Conservation (phyloP, 2,888 invertebrate genomes). For the Dolichopus griseipennis region DNA sequence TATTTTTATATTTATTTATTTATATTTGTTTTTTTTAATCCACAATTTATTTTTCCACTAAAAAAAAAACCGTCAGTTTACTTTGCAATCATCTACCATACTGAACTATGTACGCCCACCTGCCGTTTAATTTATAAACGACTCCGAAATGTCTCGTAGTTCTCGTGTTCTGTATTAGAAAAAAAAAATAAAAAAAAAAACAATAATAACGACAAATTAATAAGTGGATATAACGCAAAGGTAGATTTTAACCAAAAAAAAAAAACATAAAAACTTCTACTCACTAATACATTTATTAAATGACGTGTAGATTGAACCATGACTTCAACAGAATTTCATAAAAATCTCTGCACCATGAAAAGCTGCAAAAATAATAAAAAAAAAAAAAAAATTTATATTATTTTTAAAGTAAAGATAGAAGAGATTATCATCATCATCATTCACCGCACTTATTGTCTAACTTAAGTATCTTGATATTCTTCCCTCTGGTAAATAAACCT, state of each 20-base stretch:
- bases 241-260: not conserved
- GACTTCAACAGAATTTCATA: not conserved
- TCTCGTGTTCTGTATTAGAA: not conserved
- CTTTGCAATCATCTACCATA: not conserved
- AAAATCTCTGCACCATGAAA: not conserved
- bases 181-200: no score
- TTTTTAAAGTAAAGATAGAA: not conserved
- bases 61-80: not conserved
- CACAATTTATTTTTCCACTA: no score
- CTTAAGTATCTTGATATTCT: no score
- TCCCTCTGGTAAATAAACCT: no score
- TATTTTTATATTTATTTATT: no score
- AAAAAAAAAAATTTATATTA: not conserved
- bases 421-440: no score
- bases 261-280: not conserved
- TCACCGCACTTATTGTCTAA: no score
- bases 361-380: not conserved
- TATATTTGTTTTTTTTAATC: no score
- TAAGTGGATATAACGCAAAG: not conserved
- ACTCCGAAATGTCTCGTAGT: not conserved
- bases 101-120: conserved; percentile 4
- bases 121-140: not conserved
- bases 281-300: not conserved
- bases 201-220: conserved; percentile 3
- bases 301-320: not conserved